Base-by-base conservation (phyloP, 92 coral and sea anemone genomes). In the Parazoanthus darwini region DNA sequence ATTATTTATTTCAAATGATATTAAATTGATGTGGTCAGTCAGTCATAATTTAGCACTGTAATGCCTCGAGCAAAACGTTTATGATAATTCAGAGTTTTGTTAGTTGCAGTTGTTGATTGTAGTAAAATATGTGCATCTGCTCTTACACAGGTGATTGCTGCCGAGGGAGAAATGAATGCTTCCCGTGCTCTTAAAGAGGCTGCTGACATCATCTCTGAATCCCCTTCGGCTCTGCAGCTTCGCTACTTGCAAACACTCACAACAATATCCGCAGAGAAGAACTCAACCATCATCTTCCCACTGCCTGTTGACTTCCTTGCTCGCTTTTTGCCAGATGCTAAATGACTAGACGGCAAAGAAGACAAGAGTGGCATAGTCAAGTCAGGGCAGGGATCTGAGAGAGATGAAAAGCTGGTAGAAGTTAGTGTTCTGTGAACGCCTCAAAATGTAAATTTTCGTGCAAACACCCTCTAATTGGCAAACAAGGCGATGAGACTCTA, bases 91-190 rank as follows among this genome's bases (percentile, higher is more conserved):
- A 13, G 13, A 51, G 58, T 51, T 10, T 51, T 51, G 58, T 51
- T 51, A 54, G 5, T 63, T 63, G 22, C 3, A 22, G 15, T 2
- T 63, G 26, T 63, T 63, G 25, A 1, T 20, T 63, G 70, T 63
- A 63, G 22, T 7, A 3, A 8, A 63, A 22, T 63, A 5, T 63
- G 8, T 63, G 70, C 22, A 22, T 73, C 59, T 54, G 59, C 59
- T 4, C 59, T 54, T 54, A 25, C 71, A 13, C 77, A 95, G 98
- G 98, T 95, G 29, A 95, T 95, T 92, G 98, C 98, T 56, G 98
- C 98, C 14, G 98, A 95, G 79, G 98, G 98, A 83, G 98, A 95
- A 78, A 94, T 92, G 98, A 95, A 95, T 91, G 96, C 98, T 3
- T 95, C 98, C 38, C 98, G 98, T 77, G 92, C 98, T 5, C 94